phyloP scores from a whole-genome alignment of 35 echinoderm and acorn worm species.

The Eucidaris tribuloides region DNA sequence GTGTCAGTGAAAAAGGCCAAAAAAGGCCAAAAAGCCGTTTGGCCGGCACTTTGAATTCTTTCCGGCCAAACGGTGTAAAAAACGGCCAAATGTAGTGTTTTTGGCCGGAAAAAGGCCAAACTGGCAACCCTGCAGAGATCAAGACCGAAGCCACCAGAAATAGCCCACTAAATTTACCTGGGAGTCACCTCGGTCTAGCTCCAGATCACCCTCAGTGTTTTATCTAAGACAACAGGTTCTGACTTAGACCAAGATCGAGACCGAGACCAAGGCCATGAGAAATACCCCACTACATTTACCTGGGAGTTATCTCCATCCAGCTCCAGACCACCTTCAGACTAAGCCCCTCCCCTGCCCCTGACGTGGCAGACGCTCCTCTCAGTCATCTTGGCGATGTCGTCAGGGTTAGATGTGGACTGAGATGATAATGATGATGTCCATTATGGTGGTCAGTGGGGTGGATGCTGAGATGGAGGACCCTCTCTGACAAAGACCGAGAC shows the following conservation, averaged over 20 bases:
- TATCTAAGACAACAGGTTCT: not conserved
- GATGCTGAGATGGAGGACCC: too few relatives aligned
- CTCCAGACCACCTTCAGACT: not conserved
- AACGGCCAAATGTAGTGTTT: too few relatives aligned
- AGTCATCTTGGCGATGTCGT: conserved; percentile 9
- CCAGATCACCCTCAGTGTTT: too few relatives aligned
- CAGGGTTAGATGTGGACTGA: not conserved
- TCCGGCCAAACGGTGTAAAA: too few relatives aligned
- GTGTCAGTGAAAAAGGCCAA: too few relatives aligned
- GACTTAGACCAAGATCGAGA: not conserved
- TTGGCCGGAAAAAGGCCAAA: too few relatives aligned
- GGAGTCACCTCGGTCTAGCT: not conserved
- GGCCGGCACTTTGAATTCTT: too few relatives aligned
- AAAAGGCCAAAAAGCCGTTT: too few relatives aligned
- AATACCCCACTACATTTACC: not conserved
- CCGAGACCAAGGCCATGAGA: not conserved
- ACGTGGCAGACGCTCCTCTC: not conserved
- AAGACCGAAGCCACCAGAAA: not conserved
- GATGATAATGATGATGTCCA: too few relatives aligned
- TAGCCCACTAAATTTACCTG: not conserved
- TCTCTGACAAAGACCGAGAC: too few relatives aligned
- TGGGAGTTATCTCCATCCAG: conserved; percentile 14
- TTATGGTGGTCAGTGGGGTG: not conserved
- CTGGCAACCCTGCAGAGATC: not conserved
- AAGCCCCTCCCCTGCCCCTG: not conserved